Evolutionary conservation across 2,113 vertebrate genomes (phyloP), one percentile per base, ranked within the genome.

Genomic region (Ophiodon elongatus): DNA sequence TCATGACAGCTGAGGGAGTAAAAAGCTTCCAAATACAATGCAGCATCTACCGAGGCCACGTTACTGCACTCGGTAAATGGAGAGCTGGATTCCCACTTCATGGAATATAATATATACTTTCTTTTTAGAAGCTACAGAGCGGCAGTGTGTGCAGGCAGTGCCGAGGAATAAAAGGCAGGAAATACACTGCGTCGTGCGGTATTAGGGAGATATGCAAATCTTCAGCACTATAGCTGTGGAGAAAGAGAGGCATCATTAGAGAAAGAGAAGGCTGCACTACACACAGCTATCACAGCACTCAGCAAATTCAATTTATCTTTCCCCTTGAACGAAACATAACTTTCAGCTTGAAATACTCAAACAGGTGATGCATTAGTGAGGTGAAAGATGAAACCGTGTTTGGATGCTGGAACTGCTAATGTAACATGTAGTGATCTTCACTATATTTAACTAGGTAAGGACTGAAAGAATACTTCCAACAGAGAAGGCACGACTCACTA

Each of bases 131-230:
- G 73, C 57, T 65, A 33, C 56, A 78, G 27, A 80, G 54, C 39
- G 29, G 76, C 79, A 65, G 23, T 8, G 37, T 50, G 33, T 37
- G 67, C 76, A 69, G 75, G 63, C 31, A 23, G 50, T 4, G 57
- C 31, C 6, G 72, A 82, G 62, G 60, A 62, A 80, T 69, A 41
- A 84, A 80, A 43, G 35, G 39, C 70, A 67, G 25, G 39, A 79
- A 86, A 88, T 29, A 25, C 41, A 77, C 35, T 47, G 27, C 52
- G 76, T 62, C n/a, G n/a, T 43, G 39, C 73, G 47, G 82, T 90
- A 74, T 87, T 86, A 69, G 52, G 2, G 69, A 88, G 83, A 87
- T 91, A 88, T 90, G 87, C 77, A 92, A 92, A 92, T 88, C 60
- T 69, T 80, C 66, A 81, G 76, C 62, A 54, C 23, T 57, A 52